A percentile compares a stretch with the other conserved stretches of the same genome.
These are phyloP conservation scores for Ceramica pisi DNA, from an alignment of 2,888 invertebrate genomes.

Conservation along the genomic window DNA sequence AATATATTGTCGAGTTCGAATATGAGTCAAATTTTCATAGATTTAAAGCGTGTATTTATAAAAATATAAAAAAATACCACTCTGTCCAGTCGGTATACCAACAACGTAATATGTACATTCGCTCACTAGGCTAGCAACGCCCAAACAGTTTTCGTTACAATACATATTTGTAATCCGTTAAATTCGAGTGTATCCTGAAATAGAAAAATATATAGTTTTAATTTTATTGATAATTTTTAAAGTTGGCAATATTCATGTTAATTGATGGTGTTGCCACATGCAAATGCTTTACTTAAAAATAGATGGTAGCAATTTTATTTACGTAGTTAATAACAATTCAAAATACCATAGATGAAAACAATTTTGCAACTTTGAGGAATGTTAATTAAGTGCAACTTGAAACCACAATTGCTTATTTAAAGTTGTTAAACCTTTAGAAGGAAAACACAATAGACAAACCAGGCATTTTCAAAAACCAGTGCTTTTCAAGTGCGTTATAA, in stretches of 20 bases:
- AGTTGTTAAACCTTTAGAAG: slow-evolving; percentile 9
- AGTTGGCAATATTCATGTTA: slow-evolving; percentile 39
- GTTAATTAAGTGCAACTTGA: neutral
- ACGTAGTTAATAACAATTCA: slow-evolving; percentile 12
- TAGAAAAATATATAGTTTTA: slow-evolving; percentile 69
- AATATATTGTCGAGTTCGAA: slow-evolving; percentile 26
- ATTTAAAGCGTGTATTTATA: slow-evolving; percentile 63
- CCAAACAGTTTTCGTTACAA: slow-evolving; percentile 86
- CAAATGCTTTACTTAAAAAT: slow-evolving; percentile 33
- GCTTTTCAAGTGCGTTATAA: slow-evolving; percentile 36
- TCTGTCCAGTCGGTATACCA: slow-evolving; percentile 39
- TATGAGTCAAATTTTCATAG: slow-evolving; percentile 62
- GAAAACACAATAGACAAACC: neutral
- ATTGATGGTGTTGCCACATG: slow-evolving; percentile 50
- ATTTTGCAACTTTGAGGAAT: slow-evolving; percentile 14
- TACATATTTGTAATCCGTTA: slow-evolving; percentile 85
- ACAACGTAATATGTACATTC: slow-evolving; percentile 47
- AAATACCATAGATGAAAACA: slow-evolving; percentile 8
- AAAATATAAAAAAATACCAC: slow-evolving; percentile 71
- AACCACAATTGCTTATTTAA: neutral
- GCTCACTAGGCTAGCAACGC: slow-evolving; percentile 80
- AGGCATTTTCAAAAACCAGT: slow-evolving; percentile 23
- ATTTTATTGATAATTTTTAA: slow-evolving; percentile 50
- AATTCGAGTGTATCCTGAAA: slow-evolving; percentile 89
- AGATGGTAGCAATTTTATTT: slow-evolving; percentile 37